Conservation (phyloP, 2,113 vertebrate genomes). For the Lycaon pictus region DNA sequence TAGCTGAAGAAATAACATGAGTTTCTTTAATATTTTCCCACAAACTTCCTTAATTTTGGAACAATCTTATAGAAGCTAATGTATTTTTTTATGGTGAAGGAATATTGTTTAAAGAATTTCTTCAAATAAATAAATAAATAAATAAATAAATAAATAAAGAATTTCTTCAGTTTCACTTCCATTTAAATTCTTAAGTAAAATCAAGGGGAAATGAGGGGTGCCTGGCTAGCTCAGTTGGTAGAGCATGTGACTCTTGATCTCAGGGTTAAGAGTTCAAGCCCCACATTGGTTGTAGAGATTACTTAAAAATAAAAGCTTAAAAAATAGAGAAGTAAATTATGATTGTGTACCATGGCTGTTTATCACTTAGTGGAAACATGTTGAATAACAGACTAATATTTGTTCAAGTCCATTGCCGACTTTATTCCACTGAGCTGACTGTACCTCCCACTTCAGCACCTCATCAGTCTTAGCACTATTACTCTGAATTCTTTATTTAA, state of each 20-base stretch:
- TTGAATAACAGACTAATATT: not conserved
- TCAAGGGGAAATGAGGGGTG: not conserved
- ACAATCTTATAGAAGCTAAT: not conserved
- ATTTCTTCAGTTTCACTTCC: not conserved
- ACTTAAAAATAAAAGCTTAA: not conserved
- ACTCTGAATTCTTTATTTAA: not conserved
- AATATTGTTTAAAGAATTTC: not conserved
- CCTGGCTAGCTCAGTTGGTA: not conserved
- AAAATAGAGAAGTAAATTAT: not conserved
- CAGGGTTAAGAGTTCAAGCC: not conserved
- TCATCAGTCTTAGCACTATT: not conserved
- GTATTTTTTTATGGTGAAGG: not conserved
- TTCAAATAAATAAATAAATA: not conserved
- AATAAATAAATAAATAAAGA: too few species aligned
- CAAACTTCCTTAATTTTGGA: not conserved
- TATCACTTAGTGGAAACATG: not conserved
- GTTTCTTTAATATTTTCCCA: not conserved
- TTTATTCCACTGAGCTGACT: not conserved
- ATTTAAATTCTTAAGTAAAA: not conserved
- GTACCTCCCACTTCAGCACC: not conserved
- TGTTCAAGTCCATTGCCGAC: not conserved
- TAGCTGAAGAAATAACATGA: not conserved
- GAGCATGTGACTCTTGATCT: not conserved
- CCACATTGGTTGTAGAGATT: not conserved
- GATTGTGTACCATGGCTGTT: not conserved